Evolutionary conservation across 2,888 invertebrate genomes (phyloP).

Genomic region (Blomia tropicalis): DNA sequence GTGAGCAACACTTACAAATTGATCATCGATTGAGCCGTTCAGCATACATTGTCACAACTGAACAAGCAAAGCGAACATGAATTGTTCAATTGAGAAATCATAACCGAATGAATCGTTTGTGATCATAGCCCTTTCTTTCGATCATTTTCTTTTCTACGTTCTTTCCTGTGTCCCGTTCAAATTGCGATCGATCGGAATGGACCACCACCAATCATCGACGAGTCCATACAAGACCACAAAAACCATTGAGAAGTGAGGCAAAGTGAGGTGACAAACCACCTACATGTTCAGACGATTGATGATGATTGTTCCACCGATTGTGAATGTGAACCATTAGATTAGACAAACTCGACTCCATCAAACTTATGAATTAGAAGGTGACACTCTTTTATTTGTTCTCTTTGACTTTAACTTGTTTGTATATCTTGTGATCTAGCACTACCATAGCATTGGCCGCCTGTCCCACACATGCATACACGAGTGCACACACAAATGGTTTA

Average conservation of each 20-base stretch:
- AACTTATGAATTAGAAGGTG: background rate
- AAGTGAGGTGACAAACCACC: slow-evolving; percentile 12
- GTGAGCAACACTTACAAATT: slow-evolving; percentile 11
- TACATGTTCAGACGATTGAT: slow-evolving; percentile 15
- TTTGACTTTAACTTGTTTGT: background rate
- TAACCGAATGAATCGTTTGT: too few species aligned
- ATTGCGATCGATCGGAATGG: background rate
- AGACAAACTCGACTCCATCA: background rate
- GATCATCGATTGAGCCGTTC: slow-evolving; percentile 3
- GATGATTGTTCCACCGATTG: background rate
- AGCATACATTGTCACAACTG: background rate
- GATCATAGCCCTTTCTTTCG: too few species aligned
- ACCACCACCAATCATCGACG: too few species aligned
- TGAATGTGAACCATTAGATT: background rate
- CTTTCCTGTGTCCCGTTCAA: background rate
- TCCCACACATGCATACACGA: background rate
- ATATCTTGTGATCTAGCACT: background rate
- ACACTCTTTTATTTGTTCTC: background rate
- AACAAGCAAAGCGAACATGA: too few species aligned
- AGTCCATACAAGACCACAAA: too few species aligned
- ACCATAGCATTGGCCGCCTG: background rate
- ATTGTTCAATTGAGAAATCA: slow-evolving; percentile 12
- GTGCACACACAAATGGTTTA: background rate
- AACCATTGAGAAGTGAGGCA: background rate
- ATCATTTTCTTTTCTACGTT: background rate